These are phyloP conservation scores for Conus ventricosus DNA, from an alignment of 1,140 invertebrate species.

Conservation along the genomic window DNA sequence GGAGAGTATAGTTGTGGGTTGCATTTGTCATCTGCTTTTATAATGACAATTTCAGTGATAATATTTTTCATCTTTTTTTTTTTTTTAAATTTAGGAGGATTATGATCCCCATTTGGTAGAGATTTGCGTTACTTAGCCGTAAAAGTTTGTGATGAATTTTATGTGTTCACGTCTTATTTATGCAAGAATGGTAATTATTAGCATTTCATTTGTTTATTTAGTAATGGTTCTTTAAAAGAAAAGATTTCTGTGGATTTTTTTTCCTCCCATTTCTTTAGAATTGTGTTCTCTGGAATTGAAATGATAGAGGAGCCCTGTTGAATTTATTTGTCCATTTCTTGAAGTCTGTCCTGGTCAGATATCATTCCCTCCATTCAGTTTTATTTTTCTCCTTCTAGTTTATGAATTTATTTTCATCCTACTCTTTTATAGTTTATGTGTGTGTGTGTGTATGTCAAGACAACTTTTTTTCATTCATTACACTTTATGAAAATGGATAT, in stretches of 20 bases:
- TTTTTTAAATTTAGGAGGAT: not conserved
- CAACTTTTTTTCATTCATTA: not conserved
- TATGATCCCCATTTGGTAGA: not conserved
- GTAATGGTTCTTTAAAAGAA: not conserved
- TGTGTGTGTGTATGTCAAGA: not conserved
- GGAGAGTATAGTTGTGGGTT: conserved; percentile 12
- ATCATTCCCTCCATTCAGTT: not conserved
- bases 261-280: not conserved
- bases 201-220: not conserved
- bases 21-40: conserved; percentile 30
- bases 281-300: not conserved
- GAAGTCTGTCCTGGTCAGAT: not conserved
- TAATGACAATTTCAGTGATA: not conserved
- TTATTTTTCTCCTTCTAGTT: not conserved
- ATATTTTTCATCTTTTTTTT: not conserved
- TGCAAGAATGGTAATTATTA: not conserved
- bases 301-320: not conserved
- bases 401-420: not conserved
- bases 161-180: conserved; percentile 18
- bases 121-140: not conserved
- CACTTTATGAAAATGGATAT: not conserved
- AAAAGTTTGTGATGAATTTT: conserved; percentile 12
- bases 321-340: not conserved
- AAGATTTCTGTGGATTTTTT: not conserved
- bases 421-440: not conserved